Evolutionary conservation across 2,888 invertebrate species (phyloP).

Genomic region (Macrosiphum euphorbiae): DNA sequence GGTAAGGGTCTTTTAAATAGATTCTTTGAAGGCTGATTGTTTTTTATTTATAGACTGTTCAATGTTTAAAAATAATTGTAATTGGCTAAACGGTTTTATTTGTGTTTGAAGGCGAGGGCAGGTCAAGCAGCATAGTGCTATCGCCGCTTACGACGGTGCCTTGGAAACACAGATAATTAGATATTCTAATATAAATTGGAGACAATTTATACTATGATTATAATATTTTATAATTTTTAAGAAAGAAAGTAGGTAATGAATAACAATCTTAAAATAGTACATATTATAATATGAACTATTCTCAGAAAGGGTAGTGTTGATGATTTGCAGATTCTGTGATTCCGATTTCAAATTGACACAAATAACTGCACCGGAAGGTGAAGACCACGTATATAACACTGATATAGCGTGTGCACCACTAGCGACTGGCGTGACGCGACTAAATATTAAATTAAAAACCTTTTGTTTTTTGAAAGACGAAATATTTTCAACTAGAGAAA

Average conservation of each 20-base stretch:
- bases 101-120: neutral
- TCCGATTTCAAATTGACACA: neutral
- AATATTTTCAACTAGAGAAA: too few relatives aligned
- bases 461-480: too few relatives aligned
- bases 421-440: too few relatives aligned
- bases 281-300: neutral
- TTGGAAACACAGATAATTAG: neutral
- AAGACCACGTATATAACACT: neutral
- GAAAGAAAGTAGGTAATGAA: neutral
- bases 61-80: neutral
- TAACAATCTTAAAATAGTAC: too few relatives aligned
- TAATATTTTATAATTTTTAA: neutral
- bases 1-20: neutral
- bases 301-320: neutral
- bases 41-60: neutral
- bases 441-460: too few relatives aligned
- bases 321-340: neutral
- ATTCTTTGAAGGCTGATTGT: neutral
- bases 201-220: conserved; percentile 64
- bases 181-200: conserved; percentile 77
- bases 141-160: neutral
- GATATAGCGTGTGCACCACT: too few relatives aligned
- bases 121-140: neutral
- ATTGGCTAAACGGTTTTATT: neutral
- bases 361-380: neutral